Conservation (phyloP, 2,888 invertebrate species). For the Diaprepes abbreviatus region DNA sequence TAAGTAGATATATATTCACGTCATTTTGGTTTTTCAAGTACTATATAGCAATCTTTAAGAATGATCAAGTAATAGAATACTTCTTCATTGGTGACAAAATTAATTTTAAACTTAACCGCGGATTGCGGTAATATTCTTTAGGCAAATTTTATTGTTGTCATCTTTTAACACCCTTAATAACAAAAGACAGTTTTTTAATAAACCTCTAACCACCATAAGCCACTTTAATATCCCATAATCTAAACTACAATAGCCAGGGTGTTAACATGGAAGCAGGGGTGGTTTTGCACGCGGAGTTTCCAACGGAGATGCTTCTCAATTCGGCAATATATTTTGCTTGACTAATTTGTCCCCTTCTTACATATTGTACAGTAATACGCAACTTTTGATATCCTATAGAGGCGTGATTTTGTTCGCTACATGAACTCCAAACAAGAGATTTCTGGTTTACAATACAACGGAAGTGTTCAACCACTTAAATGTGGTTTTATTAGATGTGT, state of each 20-base stretch:
- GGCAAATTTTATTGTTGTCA: not conserved
- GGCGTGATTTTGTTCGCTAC: slow-evolving; percentile 61
- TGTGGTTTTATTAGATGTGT: slow-evolving; percentile 21
- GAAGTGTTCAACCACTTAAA: slow-evolving; percentile 15
- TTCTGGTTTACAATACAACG: slow-evolving; percentile 8
- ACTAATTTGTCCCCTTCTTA: slow-evolving; percentile 52
- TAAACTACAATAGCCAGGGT: slow-evolving; percentile 41
- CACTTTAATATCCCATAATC: slow-evolving; percentile 43
- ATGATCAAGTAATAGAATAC: too few species aligned
- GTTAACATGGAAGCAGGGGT: slow-evolving; percentile 41
- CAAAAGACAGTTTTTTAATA: slow-evolving; percentile 41
- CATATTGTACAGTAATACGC: slow-evolving; percentile 51
- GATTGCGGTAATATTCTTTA: not conserved
- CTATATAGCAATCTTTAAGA: too few species aligned
- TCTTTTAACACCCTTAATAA: slow-evolving; percentile 30
- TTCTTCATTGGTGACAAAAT: not conserved
- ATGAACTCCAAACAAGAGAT: slow-evolving; percentile 60
- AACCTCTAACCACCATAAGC: slow-evolving; percentile 37
- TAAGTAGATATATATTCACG: too few species aligned
- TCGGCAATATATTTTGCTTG: slow-evolving; percentile 46
- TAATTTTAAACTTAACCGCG: not conserved
- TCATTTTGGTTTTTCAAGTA: too few species aligned
- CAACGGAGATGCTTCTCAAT: slow-evolving; percentile 43
- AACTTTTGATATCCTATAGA: slow-evolving; percentile 58
- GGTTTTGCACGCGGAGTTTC: slow-evolving; percentile 33